Percentiles rank a stretch among this genome's conserved stretches.
Conservation (phyloP, 2,113 vertebrate genomes). For the Eolophus roseicapilla region DNA sequence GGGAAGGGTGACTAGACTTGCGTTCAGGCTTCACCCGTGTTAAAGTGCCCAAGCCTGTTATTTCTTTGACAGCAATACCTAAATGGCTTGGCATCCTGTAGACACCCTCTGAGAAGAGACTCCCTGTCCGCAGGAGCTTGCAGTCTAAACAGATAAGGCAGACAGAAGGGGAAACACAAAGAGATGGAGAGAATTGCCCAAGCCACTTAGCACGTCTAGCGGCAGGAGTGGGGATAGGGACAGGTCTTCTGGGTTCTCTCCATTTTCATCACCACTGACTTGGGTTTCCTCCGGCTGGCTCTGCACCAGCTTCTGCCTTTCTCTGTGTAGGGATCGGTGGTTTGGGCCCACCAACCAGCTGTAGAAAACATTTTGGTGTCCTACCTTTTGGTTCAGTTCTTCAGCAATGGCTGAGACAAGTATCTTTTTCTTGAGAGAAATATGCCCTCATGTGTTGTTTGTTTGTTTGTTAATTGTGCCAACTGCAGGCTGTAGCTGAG, state of each 20-base stretch:
- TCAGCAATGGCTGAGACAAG: not conserved
- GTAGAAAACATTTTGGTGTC: not conserved
- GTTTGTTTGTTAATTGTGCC: not conserved
- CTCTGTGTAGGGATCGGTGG: rapidly evolving
- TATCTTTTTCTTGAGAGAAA: not conserved
- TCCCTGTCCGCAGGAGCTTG: not conserved
- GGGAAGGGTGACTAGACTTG: not conserved
- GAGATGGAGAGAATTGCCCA: not conserved
- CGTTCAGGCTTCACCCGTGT: rapidly evolving
- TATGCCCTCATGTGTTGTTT: not conserved
- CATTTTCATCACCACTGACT: not conserved
- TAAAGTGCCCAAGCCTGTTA: not conserved
- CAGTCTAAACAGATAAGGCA: not conserved
- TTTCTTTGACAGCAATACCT: not conserved
- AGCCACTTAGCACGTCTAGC: not conserved
- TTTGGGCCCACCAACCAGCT: not conserved
- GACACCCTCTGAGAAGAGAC: not conserved
- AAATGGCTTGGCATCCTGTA: not conserved
- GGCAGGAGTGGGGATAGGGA: not conserved
- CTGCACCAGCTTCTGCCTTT: not conserved
- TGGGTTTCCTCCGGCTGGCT: not conserved
- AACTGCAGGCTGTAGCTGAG: not conserved
- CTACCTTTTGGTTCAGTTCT: not conserved
- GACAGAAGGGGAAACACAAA: not conserved
- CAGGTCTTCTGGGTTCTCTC: not conserved